phyloP scores from a whole-genome alignment of 2,888 invertebrate species.

The Lamellibrachia satsuma region DNA sequence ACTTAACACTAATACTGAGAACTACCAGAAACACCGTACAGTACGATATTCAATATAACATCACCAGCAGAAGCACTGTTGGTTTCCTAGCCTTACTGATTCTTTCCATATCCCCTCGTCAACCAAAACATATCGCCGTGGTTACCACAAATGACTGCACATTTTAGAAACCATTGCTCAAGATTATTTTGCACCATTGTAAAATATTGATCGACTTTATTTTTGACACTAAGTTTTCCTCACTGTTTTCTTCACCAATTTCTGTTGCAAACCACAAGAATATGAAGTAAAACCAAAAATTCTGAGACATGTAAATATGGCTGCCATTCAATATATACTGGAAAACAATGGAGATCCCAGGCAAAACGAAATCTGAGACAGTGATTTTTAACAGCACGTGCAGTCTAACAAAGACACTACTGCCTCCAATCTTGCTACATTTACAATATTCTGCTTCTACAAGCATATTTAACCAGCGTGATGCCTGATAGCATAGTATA shows the following conservation, averaged over 20 bases:
- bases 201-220: neutral
- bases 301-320: neutral
- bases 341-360: neutral
- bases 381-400: neutral
- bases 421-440: neutral
- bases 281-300: neutral
- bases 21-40: neutral
- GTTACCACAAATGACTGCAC: neutral
- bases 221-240: neutral
- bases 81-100: neutral
- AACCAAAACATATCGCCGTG: neutral
- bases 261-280: too few relatives aligned
- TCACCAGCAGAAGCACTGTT: neutral
- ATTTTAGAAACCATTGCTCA: neutral
- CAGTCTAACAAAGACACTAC: neutral
- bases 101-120: neutral
- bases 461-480: neutral
- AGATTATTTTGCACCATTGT: neutral
- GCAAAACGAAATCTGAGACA: neutral
- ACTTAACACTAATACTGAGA: neutral
- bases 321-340: neutral
- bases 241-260: neutral
- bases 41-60: neutral
- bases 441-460: neutral
- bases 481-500: neutral